Percentiles rank a stretch among this genome's conserved stretches.
Evolutionary conservation across 2,113 vertebrate species (phyloP).

Genomic region (Pachyramphus minor): DNA sequence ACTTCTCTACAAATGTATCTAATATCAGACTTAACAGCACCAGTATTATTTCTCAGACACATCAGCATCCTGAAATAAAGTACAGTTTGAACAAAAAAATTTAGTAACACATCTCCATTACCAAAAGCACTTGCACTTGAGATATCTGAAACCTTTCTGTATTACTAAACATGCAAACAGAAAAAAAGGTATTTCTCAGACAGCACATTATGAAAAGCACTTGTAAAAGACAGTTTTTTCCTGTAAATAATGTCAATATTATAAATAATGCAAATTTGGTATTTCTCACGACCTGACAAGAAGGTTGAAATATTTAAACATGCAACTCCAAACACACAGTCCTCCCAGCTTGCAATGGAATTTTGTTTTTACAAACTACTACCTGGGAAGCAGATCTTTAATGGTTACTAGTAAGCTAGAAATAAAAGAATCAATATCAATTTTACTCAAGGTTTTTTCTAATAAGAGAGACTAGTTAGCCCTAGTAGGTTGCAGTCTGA

Average conservation of each 20-base stretch:
- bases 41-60: background rate
- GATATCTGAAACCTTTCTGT: background rate
- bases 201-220: background rate
- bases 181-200: background rate
- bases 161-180: background rate
- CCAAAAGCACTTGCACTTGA: background rate
- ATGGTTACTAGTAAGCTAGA: background rate
- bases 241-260: background rate
- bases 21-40: background rate
- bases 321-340: background rate
- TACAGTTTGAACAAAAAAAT: background rate
- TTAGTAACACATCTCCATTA: background rate
- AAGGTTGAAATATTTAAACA: background rate
- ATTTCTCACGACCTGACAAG: background rate
- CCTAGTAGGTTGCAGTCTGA: background rate
- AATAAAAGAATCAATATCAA: background rate
- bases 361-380: background rate
- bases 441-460: background rate
- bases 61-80: background rate
- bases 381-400: slow-evolving; percentile 19
- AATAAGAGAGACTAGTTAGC: background rate
- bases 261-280: slow-evolving; percentile 4
- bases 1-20: background rate
- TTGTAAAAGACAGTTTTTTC: background rate
- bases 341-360: background rate